Conservation (phyloP, 1,140 invertebrate genomes). For the Lordiphosa mommai region DNA sequence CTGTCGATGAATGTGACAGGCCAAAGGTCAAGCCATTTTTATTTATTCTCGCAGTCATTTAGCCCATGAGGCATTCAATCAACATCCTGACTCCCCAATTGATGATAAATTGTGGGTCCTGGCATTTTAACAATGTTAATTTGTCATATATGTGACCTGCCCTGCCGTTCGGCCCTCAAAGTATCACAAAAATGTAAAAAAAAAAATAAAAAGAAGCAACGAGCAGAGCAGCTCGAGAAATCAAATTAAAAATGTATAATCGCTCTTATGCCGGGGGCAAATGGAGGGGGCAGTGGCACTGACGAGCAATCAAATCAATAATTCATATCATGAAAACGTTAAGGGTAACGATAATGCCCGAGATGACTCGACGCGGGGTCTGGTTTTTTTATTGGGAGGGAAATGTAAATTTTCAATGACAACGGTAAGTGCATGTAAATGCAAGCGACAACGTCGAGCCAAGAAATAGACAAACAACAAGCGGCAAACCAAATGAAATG, state of each 20-base stretch:
- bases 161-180: conserved; percentile 29
- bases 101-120: conserved; percentile 66
- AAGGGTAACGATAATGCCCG: conserved; percentile 54
- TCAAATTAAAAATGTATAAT: conserved; percentile 78
- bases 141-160: conserved; percentile 64
- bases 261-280: conserved; percentile 26
- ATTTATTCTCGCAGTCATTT: neutral
- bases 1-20: neutral
- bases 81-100: conserved; percentile 17
- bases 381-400: conserved; percentile 18
- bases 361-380: conserved; percentile 16
- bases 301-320: conserved; percentile 73
- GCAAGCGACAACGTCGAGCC: conserved; percentile 12
- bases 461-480: conserved; percentile 1
- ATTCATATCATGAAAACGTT: conserved; percentile 68
- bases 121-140: conserved; percentile 72
- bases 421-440: conserved; percentile 75
- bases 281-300: conserved; percentile 1
- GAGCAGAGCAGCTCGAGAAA: conserved; percentile 48
- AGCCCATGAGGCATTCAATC: conserved; percentile 49
- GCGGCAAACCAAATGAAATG: conserved; percentile 19
- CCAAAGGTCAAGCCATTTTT: neutral
- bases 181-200: conserved; percentile 9
- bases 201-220: neutral
- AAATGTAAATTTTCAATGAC: conserved; percentile 74